Percentiles rank a stretch among this genome's conserved stretches.
Conservation (phyloP, 2,888 invertebrate genomes). For the Sicus ferrugineus region DNA sequence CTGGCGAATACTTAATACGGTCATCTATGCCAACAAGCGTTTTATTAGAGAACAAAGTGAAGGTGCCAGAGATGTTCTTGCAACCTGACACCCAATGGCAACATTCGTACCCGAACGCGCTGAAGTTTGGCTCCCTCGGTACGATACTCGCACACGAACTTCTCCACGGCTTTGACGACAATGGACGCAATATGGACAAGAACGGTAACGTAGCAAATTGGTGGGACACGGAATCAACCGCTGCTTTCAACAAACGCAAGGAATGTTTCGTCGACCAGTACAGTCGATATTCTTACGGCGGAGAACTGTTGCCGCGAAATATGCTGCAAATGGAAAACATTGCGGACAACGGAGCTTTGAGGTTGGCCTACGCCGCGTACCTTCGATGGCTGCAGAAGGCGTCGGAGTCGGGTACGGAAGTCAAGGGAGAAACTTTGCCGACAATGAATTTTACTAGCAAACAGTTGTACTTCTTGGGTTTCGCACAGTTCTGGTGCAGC, state of each 20-base stretch:
- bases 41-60: conserved; percentile 53
- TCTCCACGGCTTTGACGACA: conserved; percentile 58
- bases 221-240: conserved; percentile 54
- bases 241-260: conserved; percentile 46
- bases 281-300: conserved; percentile 48
- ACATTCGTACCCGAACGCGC: conserved; percentile 51
- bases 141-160: conserved; percentile 56
- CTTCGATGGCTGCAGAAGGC: conserved; percentile 49
- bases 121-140: conserved; percentile 55
- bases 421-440: conserved; percentile 50
- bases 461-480: conserved; percentile 60
- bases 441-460: conserved; percentile 51
- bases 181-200: conserved; percentile 55
- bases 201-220: conserved; percentile 51
- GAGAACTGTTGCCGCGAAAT: conserved; percentile 46
- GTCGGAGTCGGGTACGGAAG: conserved; percentile 19
- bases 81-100: conserved; percentile 54
- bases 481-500: conserved; percentile 58
- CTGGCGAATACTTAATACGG: conserved; percentile 44
- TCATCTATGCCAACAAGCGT: conserved; percentile 55
- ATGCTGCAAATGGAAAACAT: conserved; percentile 55
- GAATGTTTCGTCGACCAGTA: conserved; percentile 56
- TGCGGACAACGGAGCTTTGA: conserved; percentile 60
- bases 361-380: conserved; percentile 57
- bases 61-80: conserved; percentile 53